A percentile compares a stretch with the other conserved stretches of the same genome.
These are phyloP conservation scores for Danio tinwini DNA, from an alignment of 2,797 vertebrate species.

Conservation along the genomic window DNA sequence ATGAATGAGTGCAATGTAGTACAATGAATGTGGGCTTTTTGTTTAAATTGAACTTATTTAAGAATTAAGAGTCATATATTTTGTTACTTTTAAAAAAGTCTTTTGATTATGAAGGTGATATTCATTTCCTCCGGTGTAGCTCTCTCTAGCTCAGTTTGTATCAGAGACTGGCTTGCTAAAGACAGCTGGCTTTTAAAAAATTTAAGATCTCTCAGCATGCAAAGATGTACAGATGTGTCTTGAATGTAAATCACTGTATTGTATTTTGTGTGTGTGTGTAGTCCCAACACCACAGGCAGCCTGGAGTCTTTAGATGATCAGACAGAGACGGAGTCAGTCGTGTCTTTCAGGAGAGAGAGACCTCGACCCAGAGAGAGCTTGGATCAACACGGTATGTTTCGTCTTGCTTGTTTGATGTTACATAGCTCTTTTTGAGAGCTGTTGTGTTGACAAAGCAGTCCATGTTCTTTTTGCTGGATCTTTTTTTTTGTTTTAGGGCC, in stretches of 20 bases:
- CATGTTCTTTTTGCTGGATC: neutral
- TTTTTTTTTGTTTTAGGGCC: conserved; percentile 71
- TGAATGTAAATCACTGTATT: conserved; percentile 29
- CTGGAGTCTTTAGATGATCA: conserved; percentile 89
- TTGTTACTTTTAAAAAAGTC: neutral
- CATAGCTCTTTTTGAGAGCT: neutral
- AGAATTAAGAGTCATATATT: neutral
- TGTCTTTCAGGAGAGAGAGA: conserved; percentile 87
- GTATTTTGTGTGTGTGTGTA: conserved; percentile 57
- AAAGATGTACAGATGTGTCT: neutral
- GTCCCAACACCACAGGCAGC: conserved; percentile 86
- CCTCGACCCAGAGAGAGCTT: conserved; percentile 85
- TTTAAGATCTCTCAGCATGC: neutral
- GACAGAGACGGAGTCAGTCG: conserved; percentile 90
- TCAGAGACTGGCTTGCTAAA: neutral
- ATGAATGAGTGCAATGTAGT: too few species aligned
- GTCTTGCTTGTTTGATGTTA: neutral
- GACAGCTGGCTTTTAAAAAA: neutral
- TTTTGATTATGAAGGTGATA: neutral
- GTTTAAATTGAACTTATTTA: neutral
- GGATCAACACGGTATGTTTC: conserved; percentile 80
- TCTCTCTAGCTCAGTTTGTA: neutral
- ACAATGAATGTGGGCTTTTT: neutral
- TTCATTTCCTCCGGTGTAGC: neutral
- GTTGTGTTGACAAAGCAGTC: neutral